Evolutionary conservation across 2,797 vertebrate genomes (phyloP), one percentile per base, ranked within the genome.

Genomic region (Euphonia xanthogaster): DNA sequence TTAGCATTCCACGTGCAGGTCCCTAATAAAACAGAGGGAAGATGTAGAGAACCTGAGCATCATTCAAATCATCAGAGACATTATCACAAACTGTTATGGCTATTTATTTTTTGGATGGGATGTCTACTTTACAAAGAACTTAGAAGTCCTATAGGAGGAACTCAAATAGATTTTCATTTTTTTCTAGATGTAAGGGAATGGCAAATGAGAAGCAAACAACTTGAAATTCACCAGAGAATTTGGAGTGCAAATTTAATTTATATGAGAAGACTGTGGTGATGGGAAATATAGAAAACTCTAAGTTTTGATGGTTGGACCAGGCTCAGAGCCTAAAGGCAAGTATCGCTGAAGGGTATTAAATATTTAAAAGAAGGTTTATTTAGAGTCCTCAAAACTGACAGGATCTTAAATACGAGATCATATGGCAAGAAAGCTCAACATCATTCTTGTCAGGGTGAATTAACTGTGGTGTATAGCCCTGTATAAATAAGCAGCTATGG

Each of bases 351-450:
- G 88, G 95, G 87, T 95, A 98, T 97, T 97, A 97, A 98, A 98
- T 98, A 98, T 97, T 98, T 97, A 97, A 90, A 82, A 96, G 96
- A 96, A 97, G 96, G 97, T 97, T 98, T 98, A 98, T 97, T 97
- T 98, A 96, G 97, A 97, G 78, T 93, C 90, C 86, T 97, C 97
- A 96, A 96, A 96, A 93, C 77, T 98, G 98, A 97, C 97, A 97
- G 90, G 87, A 96, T 97, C 97, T 98, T 97, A 98, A 97, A 97
- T 97, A 97, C 90, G 93, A 95, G 95, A 97, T 97, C 96, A 97
- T 97, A 96, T 96, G 97, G 97, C 96, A 96, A 97, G 95, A 97
- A 97, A 96, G 94, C 96, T 97, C 97, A 97, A 96, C 97, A 97
- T 97, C 88, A 80, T 87, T 97, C 96, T 97, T 97, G 97, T 96